phyloP scores from a whole-genome alignment of 23 tunicate species.

The Botrylloides violaceus region DNA sequence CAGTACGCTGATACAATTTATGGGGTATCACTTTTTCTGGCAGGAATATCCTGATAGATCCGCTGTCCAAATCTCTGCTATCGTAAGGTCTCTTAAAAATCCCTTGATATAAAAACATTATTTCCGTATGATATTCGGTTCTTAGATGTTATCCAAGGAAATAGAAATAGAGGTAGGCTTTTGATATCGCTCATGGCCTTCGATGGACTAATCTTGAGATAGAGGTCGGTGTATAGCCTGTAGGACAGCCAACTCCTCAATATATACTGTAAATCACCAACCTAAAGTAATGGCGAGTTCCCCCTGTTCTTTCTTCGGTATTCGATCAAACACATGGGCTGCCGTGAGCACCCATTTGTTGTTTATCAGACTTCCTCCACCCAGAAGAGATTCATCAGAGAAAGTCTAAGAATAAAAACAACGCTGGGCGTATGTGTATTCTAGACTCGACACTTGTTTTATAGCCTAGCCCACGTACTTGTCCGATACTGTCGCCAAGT shows the following conservation, averaged over 20 bases:
- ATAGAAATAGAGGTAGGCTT: neutral
- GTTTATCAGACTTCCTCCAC: slow-evolving; percentile 38
- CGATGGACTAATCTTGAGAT: too few species aligned
- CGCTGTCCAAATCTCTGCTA: neutral
- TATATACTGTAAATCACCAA: neutral
- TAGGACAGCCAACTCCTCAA: too few species aligned
- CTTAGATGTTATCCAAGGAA: neutral
- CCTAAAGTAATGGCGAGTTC: neutral
- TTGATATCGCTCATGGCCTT: too few species aligned
- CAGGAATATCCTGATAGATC: slow-evolving; percentile 18
- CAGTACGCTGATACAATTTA: neutral
- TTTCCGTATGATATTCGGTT: neutral
- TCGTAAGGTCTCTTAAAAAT: slow-evolving; percentile 7
- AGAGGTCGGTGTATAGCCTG: too few species aligned
- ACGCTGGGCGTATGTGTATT: neutral
- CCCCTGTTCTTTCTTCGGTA: too few species aligned
- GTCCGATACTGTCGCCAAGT: neutral
- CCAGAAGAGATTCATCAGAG: neutral
- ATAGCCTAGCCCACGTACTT: neutral
- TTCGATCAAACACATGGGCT: slow-evolving; percentile 25
- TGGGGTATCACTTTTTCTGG: slow-evolving; percentile 19
- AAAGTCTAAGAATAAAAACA: slow-evolving; percentile 10
- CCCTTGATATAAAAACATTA: neutral
- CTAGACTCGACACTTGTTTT: neutral
- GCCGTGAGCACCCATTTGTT: slow-evolving; percentile 30